Base-by-base conservation (phyloP, 2,797 vertebrate genomes). In the Enteromius anoplus region DNA sequence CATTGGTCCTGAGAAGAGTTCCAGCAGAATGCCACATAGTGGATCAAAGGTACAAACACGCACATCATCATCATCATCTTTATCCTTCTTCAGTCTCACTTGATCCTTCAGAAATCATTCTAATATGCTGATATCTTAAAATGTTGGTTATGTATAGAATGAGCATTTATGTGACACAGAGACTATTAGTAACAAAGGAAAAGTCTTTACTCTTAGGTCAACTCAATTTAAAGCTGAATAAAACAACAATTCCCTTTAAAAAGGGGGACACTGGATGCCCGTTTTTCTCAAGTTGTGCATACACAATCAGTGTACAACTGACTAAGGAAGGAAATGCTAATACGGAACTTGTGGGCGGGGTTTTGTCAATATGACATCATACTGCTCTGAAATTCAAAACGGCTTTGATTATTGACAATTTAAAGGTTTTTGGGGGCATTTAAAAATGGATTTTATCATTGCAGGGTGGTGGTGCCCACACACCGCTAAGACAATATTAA, bases 1-100 rank as follows among this genome's bases (percentile, higher is more conserved):
- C 0, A 62, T 92, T 0, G 94, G 87, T 8, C 92, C 93, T 0
- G 96, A 97, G 85, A 96, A 94, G 90, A 91, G 92, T 0, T 85
- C 92, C 1, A 89, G 93, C 89, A 94, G 94, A 89, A 92, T 94
- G 75, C 88, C 94, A 1, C 88, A 95, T 0, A 89, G 85, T 12
- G 89, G 92, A 68, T 91, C 94, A 85, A 95, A 95, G 94, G 94
- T 96, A 83, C 88, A 91, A 88, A 86, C 60, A 69, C 81, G 62
- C 29, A 79, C 26, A 26, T 26, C 17, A 26, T 37, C 53, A 14
- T 17, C 71, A 37, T 45, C 23, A 34, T 15, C 15, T 17, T 29
- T 62, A 66, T 21, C 51, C 19, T 53, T 53, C 3, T 42, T 45
- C 11, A 15, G 66, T 69, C 40, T 69, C 37, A 47, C 40, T 7